Evolutionary conservation across 2,797 vertebrate species (phyloP).

Genomic region (Hirundo rustica): DNA sequence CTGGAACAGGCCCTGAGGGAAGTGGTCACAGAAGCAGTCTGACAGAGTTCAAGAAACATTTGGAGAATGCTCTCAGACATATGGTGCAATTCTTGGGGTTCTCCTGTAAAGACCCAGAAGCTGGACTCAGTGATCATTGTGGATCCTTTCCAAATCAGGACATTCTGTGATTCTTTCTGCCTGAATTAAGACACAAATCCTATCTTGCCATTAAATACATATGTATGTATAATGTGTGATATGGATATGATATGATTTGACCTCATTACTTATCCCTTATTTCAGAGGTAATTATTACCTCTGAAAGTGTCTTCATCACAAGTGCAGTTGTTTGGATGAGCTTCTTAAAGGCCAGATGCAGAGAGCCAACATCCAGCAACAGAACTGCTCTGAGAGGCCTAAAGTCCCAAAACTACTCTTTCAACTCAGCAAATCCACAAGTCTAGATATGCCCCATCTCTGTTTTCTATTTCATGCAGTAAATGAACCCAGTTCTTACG

Average conservation of each 20-base stretch:
- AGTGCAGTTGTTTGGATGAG: neutral
- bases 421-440: neutral
- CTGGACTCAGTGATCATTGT: neutral
- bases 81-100: fast-evolving
- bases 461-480: neutral
- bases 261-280: neutral
- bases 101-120: neutral
- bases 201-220: neutral
- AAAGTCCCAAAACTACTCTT: neutral
- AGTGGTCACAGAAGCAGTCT: neutral
- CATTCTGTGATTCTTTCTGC: neutral
- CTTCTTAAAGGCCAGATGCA: neutral
- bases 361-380: neutral
- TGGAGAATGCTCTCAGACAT: neutral
- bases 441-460: neutral
- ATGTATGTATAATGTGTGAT: neutral
- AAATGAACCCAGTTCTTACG: neutral
- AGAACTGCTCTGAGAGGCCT: neutral
- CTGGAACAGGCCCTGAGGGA: neutral
- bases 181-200: neutral
- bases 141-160: neutral
- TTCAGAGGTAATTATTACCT: neutral
- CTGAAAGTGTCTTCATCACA: neutral
- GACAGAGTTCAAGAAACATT: neutral
- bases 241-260: neutral